phyloP scores from a whole-genome alignment of 1,140 invertebrate genomes.

The Oncopeltus fasciatus region DNA sequence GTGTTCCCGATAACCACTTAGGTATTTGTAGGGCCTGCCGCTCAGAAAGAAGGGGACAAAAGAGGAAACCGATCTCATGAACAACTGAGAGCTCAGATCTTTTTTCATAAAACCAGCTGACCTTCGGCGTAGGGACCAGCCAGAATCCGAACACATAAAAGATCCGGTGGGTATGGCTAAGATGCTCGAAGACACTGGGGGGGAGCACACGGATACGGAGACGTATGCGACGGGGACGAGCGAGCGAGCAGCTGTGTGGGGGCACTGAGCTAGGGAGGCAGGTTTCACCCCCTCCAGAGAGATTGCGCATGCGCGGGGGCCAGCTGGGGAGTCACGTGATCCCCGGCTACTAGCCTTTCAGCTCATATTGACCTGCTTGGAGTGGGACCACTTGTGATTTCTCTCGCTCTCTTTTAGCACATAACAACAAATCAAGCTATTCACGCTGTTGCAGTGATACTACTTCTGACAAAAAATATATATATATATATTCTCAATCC shows the following conservation, averaged over 20 bases:
- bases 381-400: no score
- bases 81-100: neutral
- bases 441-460: no score
- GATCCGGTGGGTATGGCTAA: neutral
- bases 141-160: neutral
- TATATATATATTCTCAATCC: no score
- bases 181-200: neutral
- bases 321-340: neutral
- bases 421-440: no score
- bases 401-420: no score
- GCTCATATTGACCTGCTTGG: neutral
- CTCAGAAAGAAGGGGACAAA: neutral
- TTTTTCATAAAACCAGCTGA: slow-evolving; percentile 1
- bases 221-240: neutral
- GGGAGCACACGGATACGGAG: neutral
- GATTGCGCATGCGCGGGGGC: neutral
- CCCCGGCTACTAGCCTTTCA: neutral
- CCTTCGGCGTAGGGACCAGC: neutral
- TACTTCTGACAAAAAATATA: no score
- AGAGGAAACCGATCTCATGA: neutral
- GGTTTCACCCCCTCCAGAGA: neutral
- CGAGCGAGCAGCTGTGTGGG: neutral
- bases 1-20: slow-evolving; percentile 3
- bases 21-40: neutral
- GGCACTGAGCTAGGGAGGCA: neutral